Conservation (phyloP, 30 jellyfish, hydroid and myxozoan genomes). For the Cassiopea xamachana region DNA sequence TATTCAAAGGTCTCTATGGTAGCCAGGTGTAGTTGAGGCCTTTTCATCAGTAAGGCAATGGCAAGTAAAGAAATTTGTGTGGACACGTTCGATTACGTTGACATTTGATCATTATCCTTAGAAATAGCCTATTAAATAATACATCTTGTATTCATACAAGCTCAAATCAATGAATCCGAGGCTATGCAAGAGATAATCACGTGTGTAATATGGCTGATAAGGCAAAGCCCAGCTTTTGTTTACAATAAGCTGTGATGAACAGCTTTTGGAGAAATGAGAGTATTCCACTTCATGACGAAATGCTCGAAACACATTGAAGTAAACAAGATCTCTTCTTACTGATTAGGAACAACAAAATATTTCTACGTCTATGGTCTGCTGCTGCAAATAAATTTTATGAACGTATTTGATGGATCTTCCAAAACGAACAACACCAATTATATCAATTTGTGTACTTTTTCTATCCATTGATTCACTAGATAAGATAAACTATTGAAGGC, state of each 20-base stretch:
- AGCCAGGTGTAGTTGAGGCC: slow-evolving; percentile 7
- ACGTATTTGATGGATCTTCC: too few relatives aligned
- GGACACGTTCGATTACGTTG: not conserved
- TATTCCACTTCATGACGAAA: not conserved
- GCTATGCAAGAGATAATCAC: not conserved
- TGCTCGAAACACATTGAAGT: not conserved
- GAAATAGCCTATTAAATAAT: not conserved
- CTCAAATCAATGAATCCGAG: not conserved
- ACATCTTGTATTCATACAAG: not conserved
- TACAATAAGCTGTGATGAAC: not conserved
- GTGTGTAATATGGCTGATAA: not conserved
- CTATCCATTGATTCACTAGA: too few relatives aligned
- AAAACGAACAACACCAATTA: too few relatives aligned
- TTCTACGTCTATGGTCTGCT: too few relatives aligned
- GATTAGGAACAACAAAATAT: not conserved
- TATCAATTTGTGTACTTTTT: too few relatives aligned
- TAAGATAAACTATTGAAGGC: too few relatives aligned
- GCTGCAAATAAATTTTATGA: too few relatives aligned
- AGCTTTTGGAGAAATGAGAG: not conserved
- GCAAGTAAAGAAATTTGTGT: not conserved
- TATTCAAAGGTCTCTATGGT: not conserved
- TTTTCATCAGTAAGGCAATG: not conserved
- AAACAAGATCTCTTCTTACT: not conserved
- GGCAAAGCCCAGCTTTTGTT: not conserved
- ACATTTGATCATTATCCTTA: not conserved